phyloP scores from a whole-genome alignment of 2,113 vertebrate species.

The Mormyrus iriodes region DNA sequence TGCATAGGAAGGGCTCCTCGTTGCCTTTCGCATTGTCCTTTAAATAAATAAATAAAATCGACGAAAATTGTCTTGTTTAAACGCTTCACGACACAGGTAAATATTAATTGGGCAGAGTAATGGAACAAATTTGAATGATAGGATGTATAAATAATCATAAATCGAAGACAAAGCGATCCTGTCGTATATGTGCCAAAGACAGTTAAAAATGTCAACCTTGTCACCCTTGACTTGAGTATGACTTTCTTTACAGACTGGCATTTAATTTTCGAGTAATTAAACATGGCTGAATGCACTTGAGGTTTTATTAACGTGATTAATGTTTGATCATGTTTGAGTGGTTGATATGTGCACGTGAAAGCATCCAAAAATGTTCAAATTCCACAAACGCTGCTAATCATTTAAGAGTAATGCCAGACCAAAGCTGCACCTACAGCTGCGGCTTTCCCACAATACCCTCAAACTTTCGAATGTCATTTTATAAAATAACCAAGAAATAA shows the following conservation, averaged over 20 bases:
- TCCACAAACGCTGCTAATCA: background rate
- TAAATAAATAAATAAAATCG: slow-evolving; percentile 9
- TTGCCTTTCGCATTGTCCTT: slow-evolving; percentile 20
- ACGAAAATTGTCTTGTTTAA: slow-evolving; percentile 26
- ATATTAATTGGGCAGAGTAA: slow-evolving; percentile 31
- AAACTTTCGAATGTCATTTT: background rate
- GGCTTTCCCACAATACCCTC: background rate
- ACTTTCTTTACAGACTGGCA: slow-evolving; percentile 1
- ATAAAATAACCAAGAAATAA: background rate
- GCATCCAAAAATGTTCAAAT: slow-evolving; percentile 7
- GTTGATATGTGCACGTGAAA: slow-evolving; percentile 7
- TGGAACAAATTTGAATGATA: slow-evolving; percentile 29
- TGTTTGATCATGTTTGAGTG: slow-evolving; percentile 4
- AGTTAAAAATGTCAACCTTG: background rate
- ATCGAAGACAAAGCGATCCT: background rate
- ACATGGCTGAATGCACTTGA: slow-evolving; percentile 2
- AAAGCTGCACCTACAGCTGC: background rate
- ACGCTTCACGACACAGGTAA: slow-evolving; percentile 28
- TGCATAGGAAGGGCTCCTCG: slow-evolving; percentile 37
- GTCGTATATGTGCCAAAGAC: background rate
- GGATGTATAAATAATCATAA: slow-evolving; percentile 15
- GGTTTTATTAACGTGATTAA: slow-evolving; percentile 8
- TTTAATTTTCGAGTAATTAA: slow-evolving; percentile 10
- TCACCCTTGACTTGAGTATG: slow-evolving; percentile 7
- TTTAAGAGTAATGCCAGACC: background rate